A percentile compares a stretch with the other conserved stretches of the same genome.
Evolutionary conservation across 2,113 vertebrate species (phyloP).

Genomic region (Proteles cristata): DNA sequence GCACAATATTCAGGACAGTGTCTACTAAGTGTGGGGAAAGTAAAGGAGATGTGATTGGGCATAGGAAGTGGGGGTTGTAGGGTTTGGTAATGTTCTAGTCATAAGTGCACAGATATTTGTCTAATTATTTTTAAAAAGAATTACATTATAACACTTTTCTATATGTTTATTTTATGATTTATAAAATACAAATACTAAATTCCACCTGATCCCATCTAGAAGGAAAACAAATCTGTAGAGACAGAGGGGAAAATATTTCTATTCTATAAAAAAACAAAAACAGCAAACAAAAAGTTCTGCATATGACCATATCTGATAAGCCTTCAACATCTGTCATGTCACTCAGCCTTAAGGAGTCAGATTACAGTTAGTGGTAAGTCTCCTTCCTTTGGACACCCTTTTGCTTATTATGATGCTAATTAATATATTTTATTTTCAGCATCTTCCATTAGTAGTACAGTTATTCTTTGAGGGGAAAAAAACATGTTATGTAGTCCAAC

Average conservation of each 20-base stretch:
- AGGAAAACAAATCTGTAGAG: constrained; percentile 4
- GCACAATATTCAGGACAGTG: neutral
- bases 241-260: neutral
- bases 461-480: neutral
- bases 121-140: constrained; percentile 5
- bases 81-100: neutral
- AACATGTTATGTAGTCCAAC: neutral
- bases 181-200: constrained; percentile 2
- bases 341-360: neutral
- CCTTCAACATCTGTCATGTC: neutral
- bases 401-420: neutral
- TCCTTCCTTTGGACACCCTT: neutral
- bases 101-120: neutral
- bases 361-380: neutral
- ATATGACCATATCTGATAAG: neutral
- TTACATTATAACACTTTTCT: neutral
- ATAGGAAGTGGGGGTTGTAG: neutral
- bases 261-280: neutral
- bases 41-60: neutral
- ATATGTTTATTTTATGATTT: neutral
- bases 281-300: neutral
- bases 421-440: neutral
- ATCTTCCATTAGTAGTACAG: neutral
- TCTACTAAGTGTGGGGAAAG: neutral
- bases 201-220: neutral